Percentiles rank a stretch among this genome's conserved stretches.
phyloP scores from a whole-genome alignment of 2,113 vertebrate species.

The Myiozetetes cayanensis region DNA sequence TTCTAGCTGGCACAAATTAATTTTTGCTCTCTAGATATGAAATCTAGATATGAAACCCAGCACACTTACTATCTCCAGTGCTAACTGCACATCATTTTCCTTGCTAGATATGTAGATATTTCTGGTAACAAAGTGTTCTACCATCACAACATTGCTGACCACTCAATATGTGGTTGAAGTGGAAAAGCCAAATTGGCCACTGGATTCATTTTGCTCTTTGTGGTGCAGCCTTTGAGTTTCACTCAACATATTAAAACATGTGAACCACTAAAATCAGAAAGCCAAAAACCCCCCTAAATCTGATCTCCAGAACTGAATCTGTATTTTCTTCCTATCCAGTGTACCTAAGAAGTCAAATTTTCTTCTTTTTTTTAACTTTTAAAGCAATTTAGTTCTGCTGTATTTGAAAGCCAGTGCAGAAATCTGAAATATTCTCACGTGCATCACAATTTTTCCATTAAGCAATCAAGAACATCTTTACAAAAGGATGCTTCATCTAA shows the following conservation, averaged over 20 bases:
- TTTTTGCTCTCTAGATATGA: neutral
- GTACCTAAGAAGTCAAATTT: neutral
- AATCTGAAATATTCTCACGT: neutral
- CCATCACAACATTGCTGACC: rapidly evolving
- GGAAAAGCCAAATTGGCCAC: neutral
- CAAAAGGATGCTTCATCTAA: neutral
- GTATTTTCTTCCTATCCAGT: neutral
- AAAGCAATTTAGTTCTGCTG: neutral
- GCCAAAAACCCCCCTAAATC: neutral
- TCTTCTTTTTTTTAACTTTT: neutral
- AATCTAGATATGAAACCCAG: neutral
- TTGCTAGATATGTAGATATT: no score
- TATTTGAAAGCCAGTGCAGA: neutral
- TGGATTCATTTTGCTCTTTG: neutral
- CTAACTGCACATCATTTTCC: neutral
- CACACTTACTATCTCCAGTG: rapidly evolving
- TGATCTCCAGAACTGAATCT: neutral
- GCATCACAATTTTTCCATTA: neutral
- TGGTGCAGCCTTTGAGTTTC: neutral
- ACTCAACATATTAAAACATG: neutral
- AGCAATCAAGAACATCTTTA: neutral
- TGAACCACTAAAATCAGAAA: neutral
- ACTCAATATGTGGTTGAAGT: neutral
- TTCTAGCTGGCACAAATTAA: neutral
- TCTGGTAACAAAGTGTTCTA: neutral